Evolutionary conservation across 2,797 vertebrate genomes (phyloP).

Genomic region (Spatula versicolor): DNA sequence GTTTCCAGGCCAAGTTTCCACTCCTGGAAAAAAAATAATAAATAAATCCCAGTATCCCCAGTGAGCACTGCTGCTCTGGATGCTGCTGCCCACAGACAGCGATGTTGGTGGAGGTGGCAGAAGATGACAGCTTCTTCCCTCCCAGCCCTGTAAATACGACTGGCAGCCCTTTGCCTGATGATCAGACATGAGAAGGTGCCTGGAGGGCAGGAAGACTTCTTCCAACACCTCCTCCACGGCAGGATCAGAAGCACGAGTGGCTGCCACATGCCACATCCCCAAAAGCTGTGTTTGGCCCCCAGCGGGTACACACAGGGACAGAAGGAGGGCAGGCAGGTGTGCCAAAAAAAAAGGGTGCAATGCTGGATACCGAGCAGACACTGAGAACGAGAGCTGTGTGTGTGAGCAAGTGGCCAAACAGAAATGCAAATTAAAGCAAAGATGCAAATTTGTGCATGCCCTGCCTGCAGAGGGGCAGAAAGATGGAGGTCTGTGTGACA

Average conservation of each 20-base stretch:
- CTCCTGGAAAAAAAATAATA: background rate
- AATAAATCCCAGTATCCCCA: background rate
- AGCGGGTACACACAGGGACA: background rate
- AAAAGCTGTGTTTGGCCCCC: background rate
- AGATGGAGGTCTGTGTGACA: background rate
- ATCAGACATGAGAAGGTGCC: background rate
- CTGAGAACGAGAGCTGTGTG: background rate
- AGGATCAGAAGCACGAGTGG: background rate
- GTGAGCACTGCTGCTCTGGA: background rate
- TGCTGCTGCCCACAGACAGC: background rate
- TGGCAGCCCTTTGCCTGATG: background rate
- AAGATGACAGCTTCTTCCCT: background rate
- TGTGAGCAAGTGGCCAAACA: background rate
- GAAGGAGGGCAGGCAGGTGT: background rate
- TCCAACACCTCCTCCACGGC: background rate
- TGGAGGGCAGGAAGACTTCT: background rate
- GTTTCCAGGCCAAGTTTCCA: background rate
- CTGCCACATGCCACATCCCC: background rate
- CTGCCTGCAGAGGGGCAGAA: background rate
- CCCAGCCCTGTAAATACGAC: background rate
- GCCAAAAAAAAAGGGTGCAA: background rate
- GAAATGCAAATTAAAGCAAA: background rate
- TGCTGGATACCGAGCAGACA: background rate
- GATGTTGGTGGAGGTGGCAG: background rate
- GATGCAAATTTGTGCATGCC: background rate